A percentile compares a stretch with the other conserved stretches of the same genome.
These are phyloP conservation scores for Sebastes taczanowskii DNA, from an alignment of 2,797 vertebrate genomes.

Conservation along the genomic window DNA sequence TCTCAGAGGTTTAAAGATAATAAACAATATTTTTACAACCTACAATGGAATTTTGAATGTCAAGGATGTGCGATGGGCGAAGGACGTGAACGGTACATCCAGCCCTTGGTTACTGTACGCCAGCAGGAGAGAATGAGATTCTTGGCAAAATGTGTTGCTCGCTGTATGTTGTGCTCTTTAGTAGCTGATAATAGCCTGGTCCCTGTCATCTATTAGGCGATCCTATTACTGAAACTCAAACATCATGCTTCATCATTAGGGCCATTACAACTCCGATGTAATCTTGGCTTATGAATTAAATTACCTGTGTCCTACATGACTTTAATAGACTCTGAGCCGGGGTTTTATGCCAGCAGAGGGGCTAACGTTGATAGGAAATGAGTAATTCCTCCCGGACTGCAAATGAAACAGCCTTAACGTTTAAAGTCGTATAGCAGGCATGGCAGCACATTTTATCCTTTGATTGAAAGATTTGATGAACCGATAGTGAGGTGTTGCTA, in stretches of 20 bases:
- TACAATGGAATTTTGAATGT: neutral
- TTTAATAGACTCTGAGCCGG: slow-evolving; percentile 71
- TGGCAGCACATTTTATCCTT: slow-evolving; percentile 21
- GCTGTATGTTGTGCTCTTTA: slow-evolving; percentile 43
- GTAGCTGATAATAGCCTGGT: slow-evolving; percentile 45
- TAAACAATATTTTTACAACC: neutral
- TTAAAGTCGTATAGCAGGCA: slow-evolving; percentile 35
- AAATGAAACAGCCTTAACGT: slow-evolving; percentile 55
- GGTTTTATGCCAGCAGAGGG: slow-evolving; percentile 53
- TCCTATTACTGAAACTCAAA: slow-evolving; percentile 75
- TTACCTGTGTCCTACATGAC: slow-evolving; percentile 79
- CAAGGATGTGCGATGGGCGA: neutral
- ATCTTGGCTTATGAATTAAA: slow-evolving; percentile 79
- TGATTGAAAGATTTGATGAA: slow-evolving; percentile 33
- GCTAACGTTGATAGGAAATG: slow-evolving; percentile 53
- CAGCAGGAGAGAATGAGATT: neutral
- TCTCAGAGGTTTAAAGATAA: too few species aligned
- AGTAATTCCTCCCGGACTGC: slow-evolving; percentile 54
- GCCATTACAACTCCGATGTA: slow-evolving; percentile 71
- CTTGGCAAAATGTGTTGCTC: slow-evolving; percentile 22
- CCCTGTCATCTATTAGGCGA: slow-evolving; percentile 65
- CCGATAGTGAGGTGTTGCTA: neutral
- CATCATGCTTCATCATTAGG: slow-evolving; percentile 78
- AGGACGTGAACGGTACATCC: neutral
- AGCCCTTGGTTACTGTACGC: neutral